Conservation (phyloP, 2,888 invertebrate species). For the Steinernema hermaphroditum region DNA sequence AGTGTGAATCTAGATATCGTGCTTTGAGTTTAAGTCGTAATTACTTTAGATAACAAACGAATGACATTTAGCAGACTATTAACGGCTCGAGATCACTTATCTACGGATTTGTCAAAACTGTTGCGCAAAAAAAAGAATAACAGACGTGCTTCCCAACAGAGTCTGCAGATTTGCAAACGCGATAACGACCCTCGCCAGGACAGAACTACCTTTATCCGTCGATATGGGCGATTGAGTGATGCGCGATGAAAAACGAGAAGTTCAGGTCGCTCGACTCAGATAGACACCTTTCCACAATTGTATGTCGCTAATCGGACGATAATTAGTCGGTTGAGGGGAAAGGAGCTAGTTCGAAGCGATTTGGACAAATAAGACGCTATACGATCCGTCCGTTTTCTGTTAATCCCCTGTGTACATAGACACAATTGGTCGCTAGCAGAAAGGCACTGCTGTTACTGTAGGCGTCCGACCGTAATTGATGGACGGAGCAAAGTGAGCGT, state of each 20-base stretch:
- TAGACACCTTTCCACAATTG: conserved; percentile 21
- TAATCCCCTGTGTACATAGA: conserved; percentile 26
- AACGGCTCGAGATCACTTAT: not conserved
- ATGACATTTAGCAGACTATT: conserved; percentile 2
- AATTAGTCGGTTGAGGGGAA: conserved; percentile 13
- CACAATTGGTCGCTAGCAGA: conserved; percentile 10
- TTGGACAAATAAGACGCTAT: conserved; percentile 29
- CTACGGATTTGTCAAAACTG: conserved; percentile 11
- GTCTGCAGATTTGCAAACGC: not conserved
- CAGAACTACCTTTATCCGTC: not conserved
- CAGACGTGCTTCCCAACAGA: not conserved
- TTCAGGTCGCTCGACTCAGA: not conserved
- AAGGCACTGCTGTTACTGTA: conserved; percentile 2
- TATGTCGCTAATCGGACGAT: conserved; percentile 13
- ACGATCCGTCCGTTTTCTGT: conserved; percentile 26
- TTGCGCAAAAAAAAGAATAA: conserved; percentile 25
- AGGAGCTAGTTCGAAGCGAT: not conserved
- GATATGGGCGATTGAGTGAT: not conserved
- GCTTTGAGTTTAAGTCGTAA: not conserved
- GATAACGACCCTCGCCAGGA: not conserved
- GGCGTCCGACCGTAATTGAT: not conserved
- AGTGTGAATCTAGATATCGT: not conserved
- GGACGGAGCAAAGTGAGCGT: conserved; percentile 4
- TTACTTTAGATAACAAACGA: not conserved
- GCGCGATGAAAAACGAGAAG: conserved; percentile 11